Base-by-base conservation (phyloP, 2,113 vertebrate genomes). In the Atractosteus spatula region DNA sequence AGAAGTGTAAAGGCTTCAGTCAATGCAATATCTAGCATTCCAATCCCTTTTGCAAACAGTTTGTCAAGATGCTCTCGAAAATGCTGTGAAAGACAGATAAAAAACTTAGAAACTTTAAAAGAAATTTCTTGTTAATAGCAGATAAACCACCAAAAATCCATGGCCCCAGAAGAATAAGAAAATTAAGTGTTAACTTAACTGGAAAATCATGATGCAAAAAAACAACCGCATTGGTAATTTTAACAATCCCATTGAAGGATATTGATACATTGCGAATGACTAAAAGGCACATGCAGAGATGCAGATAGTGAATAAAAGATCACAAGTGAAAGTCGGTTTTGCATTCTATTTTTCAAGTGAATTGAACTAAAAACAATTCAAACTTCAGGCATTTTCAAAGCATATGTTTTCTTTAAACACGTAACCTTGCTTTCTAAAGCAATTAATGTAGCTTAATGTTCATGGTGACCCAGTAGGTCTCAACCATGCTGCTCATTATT, bases 1-100 rank as follows among this genome's bases (percentile, higher is more conserved):
- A 99, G 96, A 78, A 98, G 93, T 78, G 87, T 93, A 89, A 99
- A 99, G 70, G 96, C 97, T 82, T 98, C 97, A 3, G 94, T 96
- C 79, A 99, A 91, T 81, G 95, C 96, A 13, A 95, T 78, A 73
- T 98, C 96, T 88, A 99, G 87, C 97, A 99, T 98, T 68, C 97
- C 97, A 3, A 98, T 99, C 76, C 96, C 96, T 87, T 97, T 94
- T 71, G 96, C 96, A 79, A 94, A 94, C 76, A 99, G 93, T 83
- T 96, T 98, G 78, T 98, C 93, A 17, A 98, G 94, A 74, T 96
- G 96, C 77, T 96, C 93, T 80, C 96, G 90, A 89, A 99, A 98
- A 87, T 99, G 96, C 97, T 99, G 86, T 17, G 14, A 69, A 88
- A 88, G 56, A 61, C 17, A 65, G 2, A 79, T 75, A 83, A 42